Conservation (phyloP, 2,113 vertebrate genomes). For the Pomatorhinus ruficollis region DNA sequence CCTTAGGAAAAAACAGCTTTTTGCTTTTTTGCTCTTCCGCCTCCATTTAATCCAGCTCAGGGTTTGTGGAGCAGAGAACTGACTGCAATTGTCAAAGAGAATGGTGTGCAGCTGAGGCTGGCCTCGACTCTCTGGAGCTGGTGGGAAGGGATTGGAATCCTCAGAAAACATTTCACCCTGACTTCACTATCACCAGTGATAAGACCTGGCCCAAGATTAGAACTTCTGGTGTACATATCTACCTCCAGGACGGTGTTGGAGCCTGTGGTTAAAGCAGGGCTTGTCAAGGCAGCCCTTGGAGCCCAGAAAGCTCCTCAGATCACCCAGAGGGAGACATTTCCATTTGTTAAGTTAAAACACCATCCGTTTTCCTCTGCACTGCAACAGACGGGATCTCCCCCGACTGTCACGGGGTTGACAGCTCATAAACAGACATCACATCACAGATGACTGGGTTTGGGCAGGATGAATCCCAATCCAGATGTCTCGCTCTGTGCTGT, state of each 20-base stretch:
- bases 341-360: neutral
- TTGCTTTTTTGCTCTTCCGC: neutral
- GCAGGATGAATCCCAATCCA: neutral
- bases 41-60: neutral
- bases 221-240: neutral
- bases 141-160: neutral
- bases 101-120: neutral
- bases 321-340: neutral
- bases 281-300: neutral
- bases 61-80: neutral
- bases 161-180: neutral
- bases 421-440: neutral
- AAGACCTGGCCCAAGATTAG: neutral
- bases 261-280: neutral
- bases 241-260: neutral
- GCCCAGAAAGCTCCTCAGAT: neutral
- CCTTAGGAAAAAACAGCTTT: neutral
- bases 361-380: neutral
- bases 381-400: neutral
- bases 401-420: neutral
- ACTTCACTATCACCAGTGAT: neutral
- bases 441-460: neutral
- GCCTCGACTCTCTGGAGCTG: neutral
- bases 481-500: neutral
- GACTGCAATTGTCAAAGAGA: neutral